Conservation (phyloP, 2,113 vertebrate species). For the Pontoporia blainvillei region DNA sequence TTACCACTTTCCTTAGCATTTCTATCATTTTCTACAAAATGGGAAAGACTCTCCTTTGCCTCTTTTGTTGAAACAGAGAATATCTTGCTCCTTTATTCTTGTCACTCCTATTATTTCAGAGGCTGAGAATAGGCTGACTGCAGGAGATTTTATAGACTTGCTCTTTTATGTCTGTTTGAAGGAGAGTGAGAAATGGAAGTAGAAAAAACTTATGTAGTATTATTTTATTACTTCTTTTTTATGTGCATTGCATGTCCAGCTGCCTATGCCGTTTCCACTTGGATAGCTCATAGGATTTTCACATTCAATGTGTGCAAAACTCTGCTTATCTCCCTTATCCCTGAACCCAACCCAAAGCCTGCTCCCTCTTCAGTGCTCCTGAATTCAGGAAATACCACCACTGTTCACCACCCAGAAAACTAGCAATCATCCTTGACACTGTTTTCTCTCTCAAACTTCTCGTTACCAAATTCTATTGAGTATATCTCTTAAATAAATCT, state of each 20-base stretch:
- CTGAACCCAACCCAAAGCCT: background rate
- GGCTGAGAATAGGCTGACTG: background rate
- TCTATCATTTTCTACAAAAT: background rate
- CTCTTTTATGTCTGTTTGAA: background rate
- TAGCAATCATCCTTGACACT: background rate
- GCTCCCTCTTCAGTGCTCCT: background rate
- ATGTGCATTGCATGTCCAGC: background rate
- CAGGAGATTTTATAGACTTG: background rate
- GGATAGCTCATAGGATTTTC: background rate
- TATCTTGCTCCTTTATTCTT: background rate
- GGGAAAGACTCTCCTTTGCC: background rate
- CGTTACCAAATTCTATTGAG: background rate
- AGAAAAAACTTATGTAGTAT: background rate
- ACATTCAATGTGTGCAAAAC: background rate
- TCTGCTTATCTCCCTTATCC: background rate
- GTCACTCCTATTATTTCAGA: background rate
- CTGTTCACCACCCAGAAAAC: background rate
- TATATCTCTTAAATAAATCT: background rate
- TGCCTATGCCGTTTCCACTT: background rate
- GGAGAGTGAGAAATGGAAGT: background rate
- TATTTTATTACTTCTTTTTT: background rate
- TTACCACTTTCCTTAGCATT: conserved; percentile 1
- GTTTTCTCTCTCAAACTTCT: background rate
- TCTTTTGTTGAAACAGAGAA: background rate
- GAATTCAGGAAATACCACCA: background rate